Evolutionary conservation across 1,140 invertebrate species (phyloP).

Genomic region (Hylyphantes graminicola): DNA sequence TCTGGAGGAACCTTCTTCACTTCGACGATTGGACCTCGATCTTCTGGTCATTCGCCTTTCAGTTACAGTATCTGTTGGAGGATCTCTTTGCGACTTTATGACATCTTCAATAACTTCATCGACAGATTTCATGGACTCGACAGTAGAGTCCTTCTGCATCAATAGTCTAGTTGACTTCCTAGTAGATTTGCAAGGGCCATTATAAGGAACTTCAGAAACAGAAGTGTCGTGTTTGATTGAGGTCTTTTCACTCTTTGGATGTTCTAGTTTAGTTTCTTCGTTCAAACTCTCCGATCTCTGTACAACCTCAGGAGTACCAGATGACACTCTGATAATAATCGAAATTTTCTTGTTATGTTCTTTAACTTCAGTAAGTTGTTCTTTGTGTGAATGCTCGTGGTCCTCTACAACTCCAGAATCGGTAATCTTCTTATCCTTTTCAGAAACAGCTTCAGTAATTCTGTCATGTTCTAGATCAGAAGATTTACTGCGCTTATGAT

Average conservation of each 20-base stretch:
- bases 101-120: slow-evolving; percentile 90
- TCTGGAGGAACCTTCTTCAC: slow-evolving; percentile 62
- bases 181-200: slow-evolving; percentile 57
- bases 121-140: slow-evolving; percentile 65
- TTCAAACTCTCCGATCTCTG: slow-evolving; percentile 61
- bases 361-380: slow-evolving; percentile 62
- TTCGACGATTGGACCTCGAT: slow-evolving; percentile 60
- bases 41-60: slow-evolving; percentile 45
- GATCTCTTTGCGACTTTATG: slow-evolving; percentile 72
- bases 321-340: slow-evolving; percentile 61
- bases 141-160: slow-evolving; percentile 70
- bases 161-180: slow-evolving; percentile 78
- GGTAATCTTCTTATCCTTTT: slow-evolving; percentile 44
- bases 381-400: slow-evolving; percentile 48
- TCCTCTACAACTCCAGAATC: slow-evolving; percentile 27
- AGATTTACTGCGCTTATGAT: background rate
- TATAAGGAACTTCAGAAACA: slow-evolving; percentile 13
- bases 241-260: slow-evolving; percentile 29
- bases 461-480: slow-evolving; percentile 25
- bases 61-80: background rate
- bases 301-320: slow-evolving; percentile 61
- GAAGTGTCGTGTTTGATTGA: slow-evolving; percentile 7
- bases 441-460: slow-evolving; percentile 16
- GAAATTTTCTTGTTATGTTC: slow-evolving; percentile 62
- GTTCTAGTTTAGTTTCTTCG: slow-evolving; percentile 61